Evolutionary conservation across 2,113 vertebrate genomes (phyloP), one percentile per base, ranked within the genome.

Genomic region (Melanotaenia duboulayi): DNA sequence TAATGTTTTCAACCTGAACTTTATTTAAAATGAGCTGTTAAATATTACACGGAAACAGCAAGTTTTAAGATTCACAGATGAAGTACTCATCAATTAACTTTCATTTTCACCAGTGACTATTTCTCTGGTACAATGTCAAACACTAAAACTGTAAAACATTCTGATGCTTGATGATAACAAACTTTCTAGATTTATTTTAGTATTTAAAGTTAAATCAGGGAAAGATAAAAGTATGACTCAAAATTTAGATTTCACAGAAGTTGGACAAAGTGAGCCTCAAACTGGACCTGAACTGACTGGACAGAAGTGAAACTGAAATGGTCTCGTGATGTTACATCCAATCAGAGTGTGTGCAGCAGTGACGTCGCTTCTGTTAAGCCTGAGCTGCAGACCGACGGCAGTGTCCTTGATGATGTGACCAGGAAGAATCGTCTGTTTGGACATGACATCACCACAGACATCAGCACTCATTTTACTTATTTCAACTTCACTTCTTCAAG

Each of bases 1-100:
- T 11, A 19, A 50, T 39, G 51, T 73, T 64, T 44, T 58, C 54
- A 28, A 40, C 39, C 7, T 44, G n/a, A 62, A 71, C 68, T 52
- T 1, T 51, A 17, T 71, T 71, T 52, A 50, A 71, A 65, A 16
- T 13, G 20, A 65, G 48, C 12, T 50, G 46, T 12, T 17, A 61
- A 42, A 60, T 19, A 7, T 22, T 13, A 28, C n/a, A 2, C 20
- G 20, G 28, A 37, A n/a, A 28, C 61, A 28, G 9, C 8, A 11
- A 16, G 4, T 4, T 35, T 28, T 14, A 24, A 50, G 32, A 37
- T 11, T 58, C 19, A 22, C 19, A 57, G 28, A 28, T 57, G 7
- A 20, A 19, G 37, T 40, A 9, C 20, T 39, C 56, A 59, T 42
- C 40, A 12, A 42, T 46, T 46, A 48, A 48, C 20, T 25, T 48